Evolutionary conservation across 2,113 vertebrate species (phyloP), one percentile per base, ranked within the genome.

Genomic region (Butorides virescens): DNA sequence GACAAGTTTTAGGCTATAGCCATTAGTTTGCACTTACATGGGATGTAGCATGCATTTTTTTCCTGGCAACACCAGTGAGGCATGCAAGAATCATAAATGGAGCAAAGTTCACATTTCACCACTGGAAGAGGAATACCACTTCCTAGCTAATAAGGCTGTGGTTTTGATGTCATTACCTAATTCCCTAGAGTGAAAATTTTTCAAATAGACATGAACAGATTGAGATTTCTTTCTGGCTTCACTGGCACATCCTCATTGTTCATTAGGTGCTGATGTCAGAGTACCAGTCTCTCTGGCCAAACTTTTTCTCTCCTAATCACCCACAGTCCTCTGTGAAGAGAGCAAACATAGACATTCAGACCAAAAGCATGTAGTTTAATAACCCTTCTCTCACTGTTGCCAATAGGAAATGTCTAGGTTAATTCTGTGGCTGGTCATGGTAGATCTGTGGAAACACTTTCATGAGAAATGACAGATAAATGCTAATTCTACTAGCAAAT

Each of bases 41-140:
- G 88, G 22, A 87, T 91, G 37, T 72, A 94, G 95, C 59, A 79
- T 84, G 56, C 46, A 52, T 65, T 90, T 87, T 95, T 94, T 95
- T 71, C 49, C 20, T 75, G 59, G 92, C 53, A 95, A 93, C 75
- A 73, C 16, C 52, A 94, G 27, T 68, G 78, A 46, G 67, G 86
- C 87, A 49, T 88, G 71, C 56, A 92, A 61, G 74, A 95, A 42
- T 77, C 78, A 47, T 50, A 88, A 59, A 29, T 30, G 37, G 92
- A 83, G 27, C 68, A 92, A 62, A 90, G 42, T 58, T 95, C 46
- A 59, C 55, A 37, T 75, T 79, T 93, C 56, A 83, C 32, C 56
- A 59, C 70, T 81, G 58, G 11, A 78, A 68, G 21, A 78, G 42
- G 30, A 92, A 47, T 55, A 71, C 30, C n/a, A 71, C 86, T 91